Conservation (phyloP, 2,888 invertebrate genomes). For the Chaetoderma sp. region DNA sequence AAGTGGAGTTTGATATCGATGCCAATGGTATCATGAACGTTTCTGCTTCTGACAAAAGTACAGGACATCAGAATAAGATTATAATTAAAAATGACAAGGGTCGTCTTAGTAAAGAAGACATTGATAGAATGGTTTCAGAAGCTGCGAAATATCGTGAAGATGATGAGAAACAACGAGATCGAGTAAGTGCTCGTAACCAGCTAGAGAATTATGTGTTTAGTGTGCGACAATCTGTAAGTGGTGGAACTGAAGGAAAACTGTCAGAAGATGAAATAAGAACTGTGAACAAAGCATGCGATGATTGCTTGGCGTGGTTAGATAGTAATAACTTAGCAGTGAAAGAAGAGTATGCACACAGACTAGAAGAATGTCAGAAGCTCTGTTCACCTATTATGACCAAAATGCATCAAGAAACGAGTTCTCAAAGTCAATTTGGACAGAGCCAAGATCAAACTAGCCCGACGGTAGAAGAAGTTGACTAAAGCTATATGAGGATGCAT, state of each 20-base stretch:
- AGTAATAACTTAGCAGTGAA: slow-evolving; percentile 82
- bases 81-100: slow-evolving; percentile 91
- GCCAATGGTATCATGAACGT: slow-evolving; percentile 83
- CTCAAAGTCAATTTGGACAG: slow-evolving; percentile 70
- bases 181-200: slow-evolving; percentile 54
- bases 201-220: slow-evolving; percentile 57
- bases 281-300: slow-evolving; percentile 72
- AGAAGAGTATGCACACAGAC: slow-evolving; percentile 80
- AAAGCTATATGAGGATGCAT: too few species aligned
- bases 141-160: slow-evolving; percentile 62
- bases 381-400: slow-evolving; percentile 83
- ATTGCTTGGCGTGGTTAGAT: slow-evolving; percentile 85
- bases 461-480: slow-evolving; percentile 76
- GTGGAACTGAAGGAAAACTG: slow-evolving; percentile 72
- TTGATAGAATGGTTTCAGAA: slow-evolving; percentile 77
- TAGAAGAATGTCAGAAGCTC: slow-evolving; percentile 81
- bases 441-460: too few species aligned
- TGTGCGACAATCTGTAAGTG: slow-evolving; percentile 74
- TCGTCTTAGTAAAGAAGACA: slow-evolving; percentile 85
- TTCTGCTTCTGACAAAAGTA: slow-evolving; percentile 77
- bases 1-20: slow-evolving; percentile 86
- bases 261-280: slow-evolving; percentile 78
- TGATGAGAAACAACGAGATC: slow-evolving; percentile 59
- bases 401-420: slow-evolving; percentile 41
- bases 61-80: slow-evolving; percentile 83